Base-by-base conservation (phyloP, 2,797 vertebrate species). In the Sorex maritimensis region DNA sequence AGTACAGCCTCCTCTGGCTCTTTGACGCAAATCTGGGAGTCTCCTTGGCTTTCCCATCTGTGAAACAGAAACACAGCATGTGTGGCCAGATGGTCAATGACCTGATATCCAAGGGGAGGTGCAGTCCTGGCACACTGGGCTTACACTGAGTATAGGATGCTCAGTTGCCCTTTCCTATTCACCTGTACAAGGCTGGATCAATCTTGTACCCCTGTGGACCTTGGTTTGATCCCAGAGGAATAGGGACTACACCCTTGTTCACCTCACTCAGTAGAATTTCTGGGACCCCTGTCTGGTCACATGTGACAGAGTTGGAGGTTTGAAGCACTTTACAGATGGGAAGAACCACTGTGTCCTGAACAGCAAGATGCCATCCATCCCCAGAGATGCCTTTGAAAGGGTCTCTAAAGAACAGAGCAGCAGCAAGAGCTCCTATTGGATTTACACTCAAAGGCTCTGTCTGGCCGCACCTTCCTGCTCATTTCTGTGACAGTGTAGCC, bases 21-120 rank as follows among this genome's bases (percentile, higher is more conserved):
- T 94, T 67, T 41, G 90, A 58, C 58, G 30, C 34, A 44, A 55
- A n/a, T n/a, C 26, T 83, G 8, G 68, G 61, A 44, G 78, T 61
- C 13, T 61, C 58, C 7, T 0, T 10, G n/a, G 24, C 63, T 86
- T 93, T 90, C 65, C 68, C 41, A 44, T 44, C 19, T 17, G 21
- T 86, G 49, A 91, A 74, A 83, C 75, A 52, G 15, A 79, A 67
- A 77, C 58, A 61, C 58, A 3, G 17, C 6, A 2, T 15, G 8
- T 26, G 34, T 44, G 93, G 38, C 85, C 78, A 23, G 75, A 14
- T 30, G 10, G 26, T 72, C 44, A 89, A 61, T 23, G 19, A 78
- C 69, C 38, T 8, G 41, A 41, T 58, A 41, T 86, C 21, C 3
- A 44, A 90, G 38, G 68, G 49, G 41, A 49, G 21, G n/a, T 7